phyloP scores from a whole-genome alignment of 1,140 invertebrate species.

The Aphelenchoides fujianensis region DNA sequence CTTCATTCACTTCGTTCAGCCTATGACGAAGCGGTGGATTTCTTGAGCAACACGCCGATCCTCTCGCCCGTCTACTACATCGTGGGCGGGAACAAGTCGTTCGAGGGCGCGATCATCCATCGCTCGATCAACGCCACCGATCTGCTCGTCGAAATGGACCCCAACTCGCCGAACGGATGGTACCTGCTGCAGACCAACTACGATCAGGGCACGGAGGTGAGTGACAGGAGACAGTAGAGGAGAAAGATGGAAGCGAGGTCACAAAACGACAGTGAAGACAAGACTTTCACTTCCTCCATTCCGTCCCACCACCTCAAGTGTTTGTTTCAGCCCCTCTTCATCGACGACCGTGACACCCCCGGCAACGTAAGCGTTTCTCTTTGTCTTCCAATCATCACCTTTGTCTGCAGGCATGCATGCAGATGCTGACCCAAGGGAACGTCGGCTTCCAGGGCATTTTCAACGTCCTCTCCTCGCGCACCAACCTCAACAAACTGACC shows the following conservation, averaged over 20 bases:
- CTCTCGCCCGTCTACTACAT: slow-evolving; percentile 57
- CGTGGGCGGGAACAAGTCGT: slow-evolving; percentile 47
- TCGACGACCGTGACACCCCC: slow-evolving; percentile 66
- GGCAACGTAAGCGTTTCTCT: too few relatives aligned
- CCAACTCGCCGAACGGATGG: slow-evolving; percentile 61
- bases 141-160: slow-evolving; percentile 35
- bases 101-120: slow-evolving; percentile 45
- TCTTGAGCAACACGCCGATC: slow-evolving; percentile 43
- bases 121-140: slow-evolving; percentile 45
- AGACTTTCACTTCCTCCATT: too few relatives aligned
- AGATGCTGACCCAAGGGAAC: slow-evolving; percentile 41
- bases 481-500: slow-evolving; percentile 54
- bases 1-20: not conserved
- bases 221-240: not conserved
- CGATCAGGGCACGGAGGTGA: slow-evolving; percentile 62
- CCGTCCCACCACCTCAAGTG: too few relatives aligned
- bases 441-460: slow-evolving; percentile 53
- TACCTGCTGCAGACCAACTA: slow-evolving; percentile 70
- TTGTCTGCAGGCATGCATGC: too few relatives aligned
- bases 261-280: slow-evolving; percentile 33
- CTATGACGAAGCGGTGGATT: slow-evolving; percentile 46
- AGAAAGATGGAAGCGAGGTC: slow-evolving; percentile 22
- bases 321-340: slow-evolving; percentile 67
- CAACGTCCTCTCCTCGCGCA: slow-evolving; percentile 54
- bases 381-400: too few relatives aligned